Evolutionary conservation across 2,888 invertebrate species (phyloP).

Genomic region (Nycteola revayana): DNA sequence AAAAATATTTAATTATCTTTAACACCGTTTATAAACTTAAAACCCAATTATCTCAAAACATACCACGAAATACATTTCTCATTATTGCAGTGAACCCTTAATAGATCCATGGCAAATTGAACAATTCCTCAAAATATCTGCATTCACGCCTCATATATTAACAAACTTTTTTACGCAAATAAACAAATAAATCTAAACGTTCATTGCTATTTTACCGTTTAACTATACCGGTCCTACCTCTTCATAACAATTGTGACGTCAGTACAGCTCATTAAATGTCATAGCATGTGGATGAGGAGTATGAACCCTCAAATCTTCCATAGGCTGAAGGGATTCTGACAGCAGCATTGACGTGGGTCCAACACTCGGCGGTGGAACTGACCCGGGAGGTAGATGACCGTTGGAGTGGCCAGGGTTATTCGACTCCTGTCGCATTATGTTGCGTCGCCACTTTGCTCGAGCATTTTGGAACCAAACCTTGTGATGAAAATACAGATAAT

Average conservation of each 20-base stretch:
- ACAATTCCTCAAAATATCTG: no score
- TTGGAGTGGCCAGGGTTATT: constrained; percentile 49
- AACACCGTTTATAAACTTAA: no score
- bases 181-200: no score
- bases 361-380: constrained; percentile 33
- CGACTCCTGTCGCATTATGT: constrained; percentile 92
- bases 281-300: constrained; percentile 62
- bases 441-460: constrained; percentile 98
- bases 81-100: no score
- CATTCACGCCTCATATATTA: no score
- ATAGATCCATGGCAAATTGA: no score
- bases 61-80: no score
- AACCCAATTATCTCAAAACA: no score
- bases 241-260: constrained; percentile 34
- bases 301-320: constrained; percentile 66
- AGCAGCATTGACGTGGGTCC: constrained; percentile 49
- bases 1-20: no score
- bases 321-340: constrained; percentile 54
- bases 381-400: constrained; percentile 42
- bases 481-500: constrained; percentile 25
- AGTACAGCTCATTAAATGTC: constrained; percentile 67
- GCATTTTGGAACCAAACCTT: constrained; percentile 99
- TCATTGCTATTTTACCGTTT: no score
- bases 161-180: no score
- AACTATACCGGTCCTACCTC: no score